Conservation (phyloP, 2,797 vertebrate genomes). For the Enteromius trimaculatus region DNA sequence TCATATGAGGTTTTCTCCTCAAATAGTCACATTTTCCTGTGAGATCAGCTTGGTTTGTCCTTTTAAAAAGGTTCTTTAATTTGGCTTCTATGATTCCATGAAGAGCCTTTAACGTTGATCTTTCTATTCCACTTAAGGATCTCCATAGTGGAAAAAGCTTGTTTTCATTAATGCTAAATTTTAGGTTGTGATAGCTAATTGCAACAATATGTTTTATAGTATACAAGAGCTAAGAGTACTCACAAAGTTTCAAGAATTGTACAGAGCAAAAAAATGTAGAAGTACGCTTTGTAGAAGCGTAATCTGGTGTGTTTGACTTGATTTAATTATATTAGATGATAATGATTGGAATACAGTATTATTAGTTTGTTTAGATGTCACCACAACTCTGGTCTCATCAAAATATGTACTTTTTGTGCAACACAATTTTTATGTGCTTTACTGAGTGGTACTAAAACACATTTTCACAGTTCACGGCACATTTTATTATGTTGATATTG, state of each 20-base stretch:
- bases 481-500: too few relatives aligned
- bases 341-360: neutral
- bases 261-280: neutral
- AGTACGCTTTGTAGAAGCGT: neutral
- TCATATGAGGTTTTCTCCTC: neutral
- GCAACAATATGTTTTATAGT: neutral
- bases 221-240: neutral
- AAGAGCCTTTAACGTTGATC: neutral
- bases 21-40: neutral
- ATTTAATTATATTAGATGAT: neutral
- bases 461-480: too few relatives aligned
- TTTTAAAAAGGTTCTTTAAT: too few relatives aligned
- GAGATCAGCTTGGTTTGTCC: too few relatives aligned
- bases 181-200: neutral
- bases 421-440: too few relatives aligned
- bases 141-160: neutral
- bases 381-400: neutral
- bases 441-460: too few relatives aligned
- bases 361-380: neutral
- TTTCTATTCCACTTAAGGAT: neutral
- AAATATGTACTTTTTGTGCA: too few relatives aligned
- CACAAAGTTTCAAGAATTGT: neutral
- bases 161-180: neutral
- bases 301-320: neutral
- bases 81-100: too few relatives aligned